A percentile compares a stretch with the other conserved stretches of the same genome.
Evolutionary conservation across 2,888 invertebrate species (phyloP).

Genomic region (Melipona bicolor): DNA sequence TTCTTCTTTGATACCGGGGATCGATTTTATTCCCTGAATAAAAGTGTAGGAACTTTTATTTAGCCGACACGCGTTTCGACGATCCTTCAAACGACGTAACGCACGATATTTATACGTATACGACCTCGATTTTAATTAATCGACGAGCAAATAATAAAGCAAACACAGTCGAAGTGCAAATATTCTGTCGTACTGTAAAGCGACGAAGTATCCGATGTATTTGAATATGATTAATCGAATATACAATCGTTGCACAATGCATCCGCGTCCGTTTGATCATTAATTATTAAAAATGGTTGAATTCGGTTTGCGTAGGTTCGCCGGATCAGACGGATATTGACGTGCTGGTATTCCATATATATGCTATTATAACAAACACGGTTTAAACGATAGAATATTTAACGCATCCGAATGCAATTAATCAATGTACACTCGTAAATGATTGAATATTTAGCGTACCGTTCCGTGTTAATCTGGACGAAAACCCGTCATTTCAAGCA

Average conservation of each 20-base stretch:
- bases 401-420: background rate
- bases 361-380: background rate
- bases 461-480: background rate
- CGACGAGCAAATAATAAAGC: background rate
- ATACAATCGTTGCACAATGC: background rate
- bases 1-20: background rate
- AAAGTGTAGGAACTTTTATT: background rate
- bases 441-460: background rate
- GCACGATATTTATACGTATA: too few species aligned
- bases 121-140: background rate
- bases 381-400: background rate
- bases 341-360: background rate
- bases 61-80: background rate
- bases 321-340: too few species aligned
- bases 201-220: too few species aligned
- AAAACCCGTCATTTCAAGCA: too few species aligned
- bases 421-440: background rate
- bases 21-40: background rate
- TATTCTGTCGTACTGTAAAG: background rate
- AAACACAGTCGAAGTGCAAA: background rate
- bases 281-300: background rate
- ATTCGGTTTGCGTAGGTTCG: background rate
- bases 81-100: background rate
- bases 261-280: background rate
- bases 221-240: background rate